Percentiles rank a stretch among this genome's conserved stretches.
These are phyloP conservation scores for Phrynosoma blainvillii DNA, from an alignment of 2,113 vertebrate genomes.

Conservation along the genomic window DNA sequence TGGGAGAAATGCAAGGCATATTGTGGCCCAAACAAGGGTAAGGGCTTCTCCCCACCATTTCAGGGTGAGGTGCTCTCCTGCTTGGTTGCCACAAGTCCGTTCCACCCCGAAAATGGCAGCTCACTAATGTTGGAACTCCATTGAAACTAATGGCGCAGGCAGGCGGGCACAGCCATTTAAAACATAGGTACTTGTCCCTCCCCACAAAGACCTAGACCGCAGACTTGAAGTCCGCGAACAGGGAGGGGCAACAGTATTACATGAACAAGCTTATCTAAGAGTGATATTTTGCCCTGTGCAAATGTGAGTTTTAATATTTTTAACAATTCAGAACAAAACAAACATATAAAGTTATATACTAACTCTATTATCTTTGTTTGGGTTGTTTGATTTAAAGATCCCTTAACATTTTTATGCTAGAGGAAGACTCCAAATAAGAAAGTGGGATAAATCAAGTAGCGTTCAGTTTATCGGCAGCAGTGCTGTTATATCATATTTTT, in stretches of 20 bases:
- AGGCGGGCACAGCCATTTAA: no score
- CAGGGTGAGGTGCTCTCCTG: no score
- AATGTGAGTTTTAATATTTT: background rate
- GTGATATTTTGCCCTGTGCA: background rate
- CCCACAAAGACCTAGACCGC: no score
- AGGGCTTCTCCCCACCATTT: no score
- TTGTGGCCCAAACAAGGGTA: no score
- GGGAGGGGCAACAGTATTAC: no score
- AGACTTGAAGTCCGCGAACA: no score
- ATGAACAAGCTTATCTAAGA: background rate
- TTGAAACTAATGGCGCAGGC: no score
- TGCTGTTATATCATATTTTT: background rate
- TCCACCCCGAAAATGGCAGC: no score
- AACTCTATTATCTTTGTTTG: conserved; percentile 28
- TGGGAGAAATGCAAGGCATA: background rate
- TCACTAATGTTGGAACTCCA: no score
- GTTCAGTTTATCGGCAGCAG: background rate
- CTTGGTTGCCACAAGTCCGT: no score
- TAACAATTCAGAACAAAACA: conserved; percentile 1
- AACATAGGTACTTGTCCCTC: no score
- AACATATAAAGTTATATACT: conserved; percentile 45
- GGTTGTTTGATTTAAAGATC: conserved; percentile 37
- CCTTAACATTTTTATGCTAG: conserved; percentile 37
- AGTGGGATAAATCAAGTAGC: background rate
- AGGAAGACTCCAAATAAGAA: background rate